phyloP scores from a whole-genome alignment of 92 coral and sea anemone genomes.

The Diadumene lineata region DNA sequence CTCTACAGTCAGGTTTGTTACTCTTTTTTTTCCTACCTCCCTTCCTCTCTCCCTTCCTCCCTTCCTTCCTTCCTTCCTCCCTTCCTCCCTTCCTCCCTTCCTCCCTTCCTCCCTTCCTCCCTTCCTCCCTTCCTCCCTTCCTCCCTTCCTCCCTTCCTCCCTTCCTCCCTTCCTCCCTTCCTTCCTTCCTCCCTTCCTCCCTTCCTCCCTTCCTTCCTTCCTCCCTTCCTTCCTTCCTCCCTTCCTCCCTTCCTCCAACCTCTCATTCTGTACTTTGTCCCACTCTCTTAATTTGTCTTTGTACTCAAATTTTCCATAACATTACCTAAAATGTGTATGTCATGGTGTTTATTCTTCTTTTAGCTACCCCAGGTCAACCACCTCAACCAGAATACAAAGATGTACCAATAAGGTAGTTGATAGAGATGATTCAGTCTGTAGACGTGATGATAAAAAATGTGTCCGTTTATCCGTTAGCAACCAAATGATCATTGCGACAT shows the following conservation, averaged over 20 bases:
- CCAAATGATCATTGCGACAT: no score
- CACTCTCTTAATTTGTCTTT: background rate
- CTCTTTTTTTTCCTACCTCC: background rate
- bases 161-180: background rate
- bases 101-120: background rate
- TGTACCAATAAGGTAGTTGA: constrained; percentile 83
- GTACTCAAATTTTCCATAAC: background rate
- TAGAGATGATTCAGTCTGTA: no score
- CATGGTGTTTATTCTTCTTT: no score
- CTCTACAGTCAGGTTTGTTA: constrained; percentile 69
- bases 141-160: background rate
- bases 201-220: background rate
- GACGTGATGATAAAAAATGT: no score
- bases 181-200: background rate
- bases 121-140: no score
- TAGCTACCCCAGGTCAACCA: constrained; percentile 76
- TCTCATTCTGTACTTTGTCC: background rate
- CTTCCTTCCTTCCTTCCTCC: background rate
- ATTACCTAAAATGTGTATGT: background rate
- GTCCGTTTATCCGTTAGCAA: no score
- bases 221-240: background rate
- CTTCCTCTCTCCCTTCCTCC: background rate
- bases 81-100: background rate
- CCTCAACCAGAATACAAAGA: constrained; percentile 90
- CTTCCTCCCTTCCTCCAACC: background rate